These are phyloP conservation scores for Clarias fuscus DNA, from an alignment of 2,797 vertebrate genomes.

Conservation along the genomic window DNA sequence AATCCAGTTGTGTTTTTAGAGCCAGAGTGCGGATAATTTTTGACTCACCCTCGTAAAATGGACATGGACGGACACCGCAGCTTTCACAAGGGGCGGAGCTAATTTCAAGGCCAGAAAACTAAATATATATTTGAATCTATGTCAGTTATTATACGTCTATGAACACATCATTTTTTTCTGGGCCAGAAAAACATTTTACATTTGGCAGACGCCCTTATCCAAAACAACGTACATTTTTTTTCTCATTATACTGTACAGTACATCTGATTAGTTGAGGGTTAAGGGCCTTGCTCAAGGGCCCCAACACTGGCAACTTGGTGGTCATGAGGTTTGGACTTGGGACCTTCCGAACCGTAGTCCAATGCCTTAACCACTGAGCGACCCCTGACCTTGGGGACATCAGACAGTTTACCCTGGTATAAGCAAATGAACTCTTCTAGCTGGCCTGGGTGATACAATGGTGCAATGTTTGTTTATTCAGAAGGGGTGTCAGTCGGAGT, in stretches of 20 bases:
- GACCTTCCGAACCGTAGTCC: too few relatives aligned
- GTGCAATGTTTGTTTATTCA: conserved; percentile 45
- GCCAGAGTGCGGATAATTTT: too few relatives aligned
- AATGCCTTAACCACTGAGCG: too few relatives aligned
- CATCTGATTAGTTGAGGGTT: too few relatives aligned
- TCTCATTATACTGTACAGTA: too few relatives aligned
- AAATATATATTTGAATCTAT: neutral
- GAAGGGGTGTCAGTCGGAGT: conserved; percentile 71
- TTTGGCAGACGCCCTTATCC: too few relatives aligned
- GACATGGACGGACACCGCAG: neutral
- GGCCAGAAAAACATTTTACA: neutral
- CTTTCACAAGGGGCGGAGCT: neutral
- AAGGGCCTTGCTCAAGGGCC: too few relatives aligned
- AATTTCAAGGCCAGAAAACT: neutral
- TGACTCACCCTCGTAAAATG: neutral
- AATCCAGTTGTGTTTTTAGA: too few relatives aligned
- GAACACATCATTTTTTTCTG: neutral
- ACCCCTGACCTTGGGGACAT: too few relatives aligned
- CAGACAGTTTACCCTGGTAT: neutral
- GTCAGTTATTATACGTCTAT: neutral
- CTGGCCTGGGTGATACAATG: neutral
- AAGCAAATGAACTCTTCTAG: neutral
- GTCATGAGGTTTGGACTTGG: too few relatives aligned
- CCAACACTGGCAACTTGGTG: too few relatives aligned
- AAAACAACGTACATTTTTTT: too few relatives aligned